Conservation (phyloP, 2,113 vertebrate species). For the Tetrao urogallus region DNA sequence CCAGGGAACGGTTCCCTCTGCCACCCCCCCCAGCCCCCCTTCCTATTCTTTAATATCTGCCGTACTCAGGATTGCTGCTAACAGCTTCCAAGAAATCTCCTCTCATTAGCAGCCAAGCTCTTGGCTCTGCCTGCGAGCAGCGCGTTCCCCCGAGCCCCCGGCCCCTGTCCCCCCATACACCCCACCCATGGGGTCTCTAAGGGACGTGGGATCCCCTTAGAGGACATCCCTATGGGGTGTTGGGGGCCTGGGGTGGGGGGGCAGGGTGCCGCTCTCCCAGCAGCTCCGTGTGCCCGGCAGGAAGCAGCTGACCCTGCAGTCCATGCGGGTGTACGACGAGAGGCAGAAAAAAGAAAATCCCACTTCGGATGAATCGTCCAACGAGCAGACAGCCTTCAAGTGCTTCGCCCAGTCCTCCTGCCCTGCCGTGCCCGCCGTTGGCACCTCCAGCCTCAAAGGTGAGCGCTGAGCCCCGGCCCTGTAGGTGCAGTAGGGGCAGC, state of each 20-base stretch:
- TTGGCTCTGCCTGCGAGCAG: conserved; percentile 1
- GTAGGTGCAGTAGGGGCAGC: not conserved
- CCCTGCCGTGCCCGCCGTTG: conserved; percentile 87
- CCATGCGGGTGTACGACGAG: conserved; percentile 94
- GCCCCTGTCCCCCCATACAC: accelerated
- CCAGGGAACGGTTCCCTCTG: conserved; percentile 38
- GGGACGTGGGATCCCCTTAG: not conserved
- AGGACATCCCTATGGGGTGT: not conserved
- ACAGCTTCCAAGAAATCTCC: conserved; percentile 26
- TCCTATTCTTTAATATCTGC: conserved; percentile 13
- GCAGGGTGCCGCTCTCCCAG: not conserved
- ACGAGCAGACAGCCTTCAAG: conserved; percentile 91
- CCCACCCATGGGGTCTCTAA: not conserved
- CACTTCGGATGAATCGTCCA: conserved; percentile 95
- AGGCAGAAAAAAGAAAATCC: conserved; percentile 94
- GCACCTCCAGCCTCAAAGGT: conserved; percentile 95
- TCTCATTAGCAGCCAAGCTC: conserved; percentile 48
- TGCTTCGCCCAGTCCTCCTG: conserved; percentile 93
- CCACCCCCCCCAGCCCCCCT: not conserved
- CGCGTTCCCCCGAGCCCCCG: not conserved
- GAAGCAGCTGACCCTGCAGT: conserved; percentile 96
- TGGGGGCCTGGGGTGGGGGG: not conserved
- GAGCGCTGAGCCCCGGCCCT: not conserved
- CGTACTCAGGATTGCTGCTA: conserved; percentile 3
- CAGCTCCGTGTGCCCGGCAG: conserved; percentile 69